Percentiles rank a stretch among this genome's conserved stretches.
Conservation (phyloP, 2,113 vertebrate species). For the Hippocampus abdominalis region DNA sequence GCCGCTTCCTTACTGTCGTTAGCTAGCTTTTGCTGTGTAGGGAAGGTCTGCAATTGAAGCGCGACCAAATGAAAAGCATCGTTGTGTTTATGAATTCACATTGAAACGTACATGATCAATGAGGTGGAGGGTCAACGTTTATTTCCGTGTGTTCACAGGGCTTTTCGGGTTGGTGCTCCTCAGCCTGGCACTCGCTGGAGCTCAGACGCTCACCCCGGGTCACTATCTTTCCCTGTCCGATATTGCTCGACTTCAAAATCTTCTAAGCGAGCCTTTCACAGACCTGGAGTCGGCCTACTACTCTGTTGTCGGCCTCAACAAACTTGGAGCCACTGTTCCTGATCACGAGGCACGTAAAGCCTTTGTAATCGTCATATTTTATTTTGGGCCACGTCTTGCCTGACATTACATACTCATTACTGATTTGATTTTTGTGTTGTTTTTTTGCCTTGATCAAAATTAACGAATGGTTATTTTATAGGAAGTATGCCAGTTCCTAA, state of each 20-base stretch:
- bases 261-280: constrained; percentile 77
- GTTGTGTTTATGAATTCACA: background rate
- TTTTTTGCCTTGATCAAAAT: background rate
- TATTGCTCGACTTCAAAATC: constrained; percentile 79
- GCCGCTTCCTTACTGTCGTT: constrained; percentile 17
- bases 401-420: background rate
- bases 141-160: constrained; percentile 55
- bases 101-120: background rate
- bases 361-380: background rate
- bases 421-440: background rate
- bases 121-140: background rate
- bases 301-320: constrained; percentile 81
- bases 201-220: constrained; percentile 78
- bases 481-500: constrained; percentile 86
- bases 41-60: constrained; percentile 9
- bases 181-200: constrained; percentile 60
- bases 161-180: constrained; percentile 69
- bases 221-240: constrained; percentile 84
- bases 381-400: background rate
- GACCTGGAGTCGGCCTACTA: constrained; percentile 84
- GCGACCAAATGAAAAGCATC: constrained; percentile 28
- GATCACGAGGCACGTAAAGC: constrained; percentile 77
- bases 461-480: constrained; percentile 40
- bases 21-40: constrained; percentile 25
- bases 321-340: constrained; percentile 75